Evolutionary conservation across 2,113 vertebrate genomes (phyloP), one percentile per base, ranked within the genome.

Genomic region (Poecilia latipinna): DNA sequence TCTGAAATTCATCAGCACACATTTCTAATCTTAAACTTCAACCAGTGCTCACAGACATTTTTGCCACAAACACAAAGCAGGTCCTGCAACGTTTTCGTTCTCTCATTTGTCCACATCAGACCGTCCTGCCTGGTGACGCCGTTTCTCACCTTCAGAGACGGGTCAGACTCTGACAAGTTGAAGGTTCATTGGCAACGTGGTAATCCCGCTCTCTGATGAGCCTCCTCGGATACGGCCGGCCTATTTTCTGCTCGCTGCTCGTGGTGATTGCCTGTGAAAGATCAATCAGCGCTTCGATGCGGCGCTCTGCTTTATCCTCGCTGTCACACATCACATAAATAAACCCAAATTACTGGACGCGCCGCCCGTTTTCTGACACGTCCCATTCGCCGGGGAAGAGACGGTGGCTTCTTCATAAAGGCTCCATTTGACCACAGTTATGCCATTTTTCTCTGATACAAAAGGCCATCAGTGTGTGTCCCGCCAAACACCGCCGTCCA

Each of bases 161-260:
- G 77, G 72, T 64, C n/a, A 10, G 8, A 39, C 35, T 72, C 62
- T 24, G 77, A 29, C 60, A 26, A 57, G 83, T 70, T 57, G 80
- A 67, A 24, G 63, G 80, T 66, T 74, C 0, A 29, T 37, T 0
- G 31, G 22, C 28, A 61, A 70, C 70, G 10, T 6, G 51, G 69
- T 85, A 80, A 82, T 90, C 69, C 75, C 5, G 22, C 69, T 72
- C 78, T 22, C 71, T 76, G 80, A 83, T 57, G 80, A 83, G 68
- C 4, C 57, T 24, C 37, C 61, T n/a, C 26, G 51, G 67, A 67
- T 29, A 3, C 37, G 3, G 29, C 6, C 12, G 12, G 79, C 60
- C 84, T 76, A 84, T 92, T 92, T 90, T 88, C 82, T 87, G 88
- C 86, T 86, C 15, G 75, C 79, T 85, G 86, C 83, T 77, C 77